Base-by-base conservation (phyloP, 2,888 invertebrate species). In the Leptinotarsa tumamoca region DNA sequence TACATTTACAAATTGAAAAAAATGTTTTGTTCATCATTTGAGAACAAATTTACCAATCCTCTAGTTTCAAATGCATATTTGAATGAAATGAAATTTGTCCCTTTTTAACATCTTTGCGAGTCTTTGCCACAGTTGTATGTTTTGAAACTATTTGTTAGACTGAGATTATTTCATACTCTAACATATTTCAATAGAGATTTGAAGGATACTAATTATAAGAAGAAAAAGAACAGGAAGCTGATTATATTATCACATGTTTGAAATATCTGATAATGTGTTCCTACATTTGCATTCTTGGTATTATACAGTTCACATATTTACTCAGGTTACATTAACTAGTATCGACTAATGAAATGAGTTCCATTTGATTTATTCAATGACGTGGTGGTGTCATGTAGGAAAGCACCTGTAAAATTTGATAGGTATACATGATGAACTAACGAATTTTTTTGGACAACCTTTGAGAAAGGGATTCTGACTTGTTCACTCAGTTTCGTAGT, bases 71-170 rank as follows among this genome's bases (percentile, higher is more conserved):
- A 68, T 68, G 54, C 52, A 68, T 68, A 51, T 68, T 52, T 68
- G 23, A 68, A 68, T 68, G 21, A 54, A 68, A 58, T 58, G 4
- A 71, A 71, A 71, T 27, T 63, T 51, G 27, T 18, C 33, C 23
- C 68, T 17, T 69, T 63, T 61, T 23, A 56, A 69, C 43, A 27
- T 1, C 15, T 27, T 51, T 17, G n/a, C 51, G 3, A 49, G 15
- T 23, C 14, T 51, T 74, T 71, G 67, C 74, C 67, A 50, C n/a
- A 21, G 54, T 18, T 56, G 56, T 74, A 67, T 74, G 58, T 74
- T 23, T 23, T 67, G n/a, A 56, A 71, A 74, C 50, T 74, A 58
- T 74, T 71, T 70, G 67, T 71, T 49, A 54, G 71, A 69, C 49
- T 74, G n/a, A 52, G 27, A 49, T 56, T 71, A 49, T 74, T 74